These are phyloP conservation scores for Hypanus sabinus DNA, from an alignment of 2,113 vertebrate genomes.

Conservation along the genomic window DNA sequence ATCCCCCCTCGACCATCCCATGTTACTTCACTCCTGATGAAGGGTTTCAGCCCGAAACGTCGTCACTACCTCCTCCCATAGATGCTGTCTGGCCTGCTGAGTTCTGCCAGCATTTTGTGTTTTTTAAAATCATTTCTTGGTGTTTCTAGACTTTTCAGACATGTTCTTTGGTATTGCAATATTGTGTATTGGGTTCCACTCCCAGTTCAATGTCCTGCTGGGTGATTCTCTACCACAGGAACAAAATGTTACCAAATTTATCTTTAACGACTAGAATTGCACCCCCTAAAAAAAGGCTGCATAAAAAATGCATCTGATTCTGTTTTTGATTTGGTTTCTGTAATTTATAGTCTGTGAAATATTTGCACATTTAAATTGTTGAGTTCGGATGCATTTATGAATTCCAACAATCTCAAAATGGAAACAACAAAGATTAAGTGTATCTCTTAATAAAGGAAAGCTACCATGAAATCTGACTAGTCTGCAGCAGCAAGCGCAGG, in stretches of 20 bases:
- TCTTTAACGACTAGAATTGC: not conserved
- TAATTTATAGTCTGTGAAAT: not conserved
- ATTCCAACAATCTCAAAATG: not conserved
- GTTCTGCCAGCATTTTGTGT: no score
- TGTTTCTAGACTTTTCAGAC: not conserved
- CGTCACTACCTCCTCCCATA: no score
- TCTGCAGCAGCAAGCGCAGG: not conserved
- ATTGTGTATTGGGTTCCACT: not conserved
- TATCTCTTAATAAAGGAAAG: conserved; percentile 1
- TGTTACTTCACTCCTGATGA: no score
- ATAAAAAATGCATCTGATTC: not conserved
- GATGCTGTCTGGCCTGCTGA: no score
- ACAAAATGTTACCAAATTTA: not conserved
- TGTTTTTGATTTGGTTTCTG: not conserved
- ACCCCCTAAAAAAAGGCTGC: not conserved
- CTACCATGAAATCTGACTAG: not conserved
- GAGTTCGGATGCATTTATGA: not conserved
- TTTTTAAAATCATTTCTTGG: not conserved
- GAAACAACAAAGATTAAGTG: not conserved
- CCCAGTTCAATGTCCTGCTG: not conserved
- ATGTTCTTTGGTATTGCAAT: not conserved
- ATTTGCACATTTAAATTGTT: not conserved
- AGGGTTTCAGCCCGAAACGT: no score
- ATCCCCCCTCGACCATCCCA: no score
- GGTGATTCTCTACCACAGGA: not conserved